These are phyloP conservation scores for Sarcophaga peregrina DNA, from an alignment of 1,140 invertebrate genomes.

Conservation along the genomic window DNA sequence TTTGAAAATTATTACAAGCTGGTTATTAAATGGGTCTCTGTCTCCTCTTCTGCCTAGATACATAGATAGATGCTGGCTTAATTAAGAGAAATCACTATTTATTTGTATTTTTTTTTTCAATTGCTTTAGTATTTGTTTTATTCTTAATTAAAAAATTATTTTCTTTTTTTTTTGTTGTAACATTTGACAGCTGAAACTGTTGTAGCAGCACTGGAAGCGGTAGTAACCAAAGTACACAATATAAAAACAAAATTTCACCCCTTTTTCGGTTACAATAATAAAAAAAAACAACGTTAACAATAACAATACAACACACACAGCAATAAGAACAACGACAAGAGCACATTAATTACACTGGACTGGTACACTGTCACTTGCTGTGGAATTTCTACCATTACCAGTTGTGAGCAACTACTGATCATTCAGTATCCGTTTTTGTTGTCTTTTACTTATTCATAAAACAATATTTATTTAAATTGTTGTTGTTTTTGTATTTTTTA, in stretches of 20 bases:
- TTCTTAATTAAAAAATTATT: no score
- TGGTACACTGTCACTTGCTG: not conserved
- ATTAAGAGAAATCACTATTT: not conserved
- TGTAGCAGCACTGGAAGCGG: no score
- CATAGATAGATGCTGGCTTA: not conserved
- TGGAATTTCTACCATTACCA: not conserved
- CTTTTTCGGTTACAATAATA: not conserved
- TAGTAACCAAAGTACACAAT: no score
- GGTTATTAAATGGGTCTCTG: not conserved
- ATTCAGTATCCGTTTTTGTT: conserved; percentile 11
- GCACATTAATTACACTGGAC: not conserved
- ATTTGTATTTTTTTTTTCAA: not conserved
- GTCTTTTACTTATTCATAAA: conserved; percentile 13
- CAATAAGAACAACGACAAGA: no score
- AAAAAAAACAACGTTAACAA: not conserved
- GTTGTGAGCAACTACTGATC: conserved; percentile 6
- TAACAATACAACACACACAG: not conserved
- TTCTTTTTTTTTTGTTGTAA: no score
- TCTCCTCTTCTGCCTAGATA: not conserved
- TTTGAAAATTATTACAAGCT: not conserved
- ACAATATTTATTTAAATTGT: no score
- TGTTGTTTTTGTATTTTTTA: no score
- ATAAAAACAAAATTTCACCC: conserved; percentile 1
- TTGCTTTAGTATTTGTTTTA: not conserved
- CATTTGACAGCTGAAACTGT: no score